These are phyloP conservation scores for Electrophaes corylata DNA, from an alignment of 2,888 invertebrate species.

Conservation along the genomic window DNA sequence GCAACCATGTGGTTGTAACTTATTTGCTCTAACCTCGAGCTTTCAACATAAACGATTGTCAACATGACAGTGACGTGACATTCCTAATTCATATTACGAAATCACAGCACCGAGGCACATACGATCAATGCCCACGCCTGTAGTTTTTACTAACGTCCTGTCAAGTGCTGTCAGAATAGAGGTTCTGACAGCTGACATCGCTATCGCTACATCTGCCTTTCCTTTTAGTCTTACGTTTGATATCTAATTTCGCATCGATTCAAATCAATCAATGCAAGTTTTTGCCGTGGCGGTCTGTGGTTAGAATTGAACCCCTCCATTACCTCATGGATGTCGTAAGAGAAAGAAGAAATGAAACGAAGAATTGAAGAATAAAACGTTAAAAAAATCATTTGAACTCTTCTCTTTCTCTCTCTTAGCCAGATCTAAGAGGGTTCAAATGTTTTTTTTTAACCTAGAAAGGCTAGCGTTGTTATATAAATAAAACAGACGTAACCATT, in stretches of 20 bases:
- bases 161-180: constrained; percentile 31
- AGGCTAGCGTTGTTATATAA: too few species aligned
- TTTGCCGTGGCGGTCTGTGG: too few species aligned
- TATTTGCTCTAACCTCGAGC: constrained; percentile 18
- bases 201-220: constrained; percentile 57
- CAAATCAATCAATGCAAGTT: constrained; percentile 23
- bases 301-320: too few species aligned
- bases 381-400: too few species aligned
- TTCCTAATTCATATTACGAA: constrained; percentile 51
- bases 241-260: constrained; percentile 28
- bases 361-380: too few species aligned
- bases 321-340: too few species aligned
- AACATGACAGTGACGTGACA: constrained; percentile 42
- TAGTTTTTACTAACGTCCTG: constrained; percentile 5
- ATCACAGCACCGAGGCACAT: constrained; percentile 44
- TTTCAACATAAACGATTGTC: constrained; percentile 46
- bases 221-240: constrained; percentile 33
- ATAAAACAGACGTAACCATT: not conserved
- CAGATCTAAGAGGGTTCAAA: too few species aligned
- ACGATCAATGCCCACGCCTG: constrained; percentile 28
- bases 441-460: too few species aligned
- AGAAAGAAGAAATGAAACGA: too few species aligned
- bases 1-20: not conserved
- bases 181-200: constrained; percentile 44
- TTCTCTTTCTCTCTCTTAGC: too few species aligned